A percentile compares a stretch with the other conserved stretches of the same genome.
Conservation (phyloP, 2,797 vertebrate species). For the Menidia menidia region DNA sequence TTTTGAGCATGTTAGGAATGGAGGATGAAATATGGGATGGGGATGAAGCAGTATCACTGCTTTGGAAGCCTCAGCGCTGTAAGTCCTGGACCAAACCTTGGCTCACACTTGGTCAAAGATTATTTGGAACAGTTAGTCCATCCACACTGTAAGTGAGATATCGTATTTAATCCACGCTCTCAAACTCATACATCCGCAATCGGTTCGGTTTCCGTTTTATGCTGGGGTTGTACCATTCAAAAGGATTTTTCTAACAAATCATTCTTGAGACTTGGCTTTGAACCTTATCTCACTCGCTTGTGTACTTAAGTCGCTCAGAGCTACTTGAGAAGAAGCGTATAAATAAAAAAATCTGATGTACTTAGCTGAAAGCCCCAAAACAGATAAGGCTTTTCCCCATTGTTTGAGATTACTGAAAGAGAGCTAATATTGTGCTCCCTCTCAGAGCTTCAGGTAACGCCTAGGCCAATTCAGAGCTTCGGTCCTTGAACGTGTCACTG, state of each 20-base stretch:
- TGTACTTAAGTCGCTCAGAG: neutral
- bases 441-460: conserved; percentile 9
- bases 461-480: conserved; percentile 17
- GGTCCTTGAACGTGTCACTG: conserved; percentile 27
- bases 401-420: neutral
- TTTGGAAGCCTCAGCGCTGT: neutral
- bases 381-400: neutral
- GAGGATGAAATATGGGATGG: too few relatives aligned
- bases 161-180: neutral
- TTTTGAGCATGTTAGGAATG: conserved; percentile 14
- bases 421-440: neutral
- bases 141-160: neutral
- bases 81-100: conserved; percentile 1
- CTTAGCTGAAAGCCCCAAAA: neutral
- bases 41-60: too few relatives aligned
- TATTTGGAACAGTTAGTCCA: neutral
- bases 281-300: conserved; percentile 4
- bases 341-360: too few relatives aligned
- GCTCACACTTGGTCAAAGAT: neutral
- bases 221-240: neutral
- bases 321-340: neutral
- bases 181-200: neutral
- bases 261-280: neutral
- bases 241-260: neutral
- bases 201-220: neutral